Percentiles rank a stretch among this genome's conserved stretches.
These are phyloP conservation scores for Eumeta japonica DNA, from an alignment of 1,140 invertebrate species.

Conservation along the genomic window DNA sequence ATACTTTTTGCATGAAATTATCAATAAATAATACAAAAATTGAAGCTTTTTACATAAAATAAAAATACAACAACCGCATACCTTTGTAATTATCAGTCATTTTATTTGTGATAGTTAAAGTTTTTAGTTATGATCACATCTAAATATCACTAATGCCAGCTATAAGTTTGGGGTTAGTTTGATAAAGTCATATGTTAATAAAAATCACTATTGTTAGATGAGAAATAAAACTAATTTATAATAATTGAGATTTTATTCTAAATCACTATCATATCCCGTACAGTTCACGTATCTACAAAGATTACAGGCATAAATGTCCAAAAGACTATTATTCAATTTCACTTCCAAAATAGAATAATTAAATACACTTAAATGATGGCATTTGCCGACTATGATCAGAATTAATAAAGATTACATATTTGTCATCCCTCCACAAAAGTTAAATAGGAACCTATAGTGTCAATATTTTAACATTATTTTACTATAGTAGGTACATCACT, in stretches of 20 bases:
- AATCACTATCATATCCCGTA: too few relatives aligned
- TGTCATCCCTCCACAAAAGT: too few relatives aligned
- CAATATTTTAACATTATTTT: too few relatives aligned
- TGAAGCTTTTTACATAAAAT: too few relatives aligned
- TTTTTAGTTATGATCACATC: slow-evolving; percentile 42
- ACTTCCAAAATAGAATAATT: neutral
- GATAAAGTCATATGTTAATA: slow-evolving; percentile 52
- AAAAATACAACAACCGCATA: too few relatives aligned
- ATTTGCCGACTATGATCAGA: too few relatives aligned
- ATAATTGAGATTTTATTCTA: slow-evolving; percentile 8
- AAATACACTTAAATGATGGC: neutral
- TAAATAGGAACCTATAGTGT: too few relatives aligned
- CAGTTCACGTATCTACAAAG: neutral
- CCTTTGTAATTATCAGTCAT: neutral
- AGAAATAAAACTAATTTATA: slow-evolving; percentile 56
- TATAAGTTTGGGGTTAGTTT: slow-evolving; percentile 49
- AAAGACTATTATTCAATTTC: neutral
- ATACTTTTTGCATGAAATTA: too few relatives aligned
- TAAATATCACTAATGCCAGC: slow-evolving; percentile 50
- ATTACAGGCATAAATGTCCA: neutral
- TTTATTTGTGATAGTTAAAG: slow-evolving; percentile 27
- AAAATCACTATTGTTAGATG: slow-evolving; percentile 40
- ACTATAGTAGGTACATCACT: too few relatives aligned
- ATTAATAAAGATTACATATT: too few relatives aligned
- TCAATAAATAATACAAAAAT: too few relatives aligned